Conservation (phyloP, 2,113 vertebrate genomes). For the Protobothrops flavoviridis region DNA sequence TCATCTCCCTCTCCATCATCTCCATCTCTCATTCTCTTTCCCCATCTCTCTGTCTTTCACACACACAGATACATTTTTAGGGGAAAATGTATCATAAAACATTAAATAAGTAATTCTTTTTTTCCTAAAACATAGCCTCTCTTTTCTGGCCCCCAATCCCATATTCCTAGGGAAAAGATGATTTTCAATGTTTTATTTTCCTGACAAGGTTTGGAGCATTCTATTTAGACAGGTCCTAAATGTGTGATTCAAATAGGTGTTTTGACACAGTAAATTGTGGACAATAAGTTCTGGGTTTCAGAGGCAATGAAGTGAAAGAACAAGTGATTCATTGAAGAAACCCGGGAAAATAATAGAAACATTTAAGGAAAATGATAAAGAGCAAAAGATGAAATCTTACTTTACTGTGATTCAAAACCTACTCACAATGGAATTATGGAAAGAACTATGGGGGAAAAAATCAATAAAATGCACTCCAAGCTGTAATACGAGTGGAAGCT, state of each 20-base stretch:
- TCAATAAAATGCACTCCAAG: not conserved
- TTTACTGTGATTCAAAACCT: not conserved
- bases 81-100: not conserved
- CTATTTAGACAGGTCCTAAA: not conserved
- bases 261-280: not conserved
- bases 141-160: not conserved
- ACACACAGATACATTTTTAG: not conserved
- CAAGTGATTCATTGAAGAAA: not conserved
- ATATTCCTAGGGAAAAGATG: not conserved
- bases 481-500: not conserved
- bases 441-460: not conserved
- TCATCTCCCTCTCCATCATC: not conserved
- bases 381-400: not conserved
- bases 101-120: not conserved
- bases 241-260: not conserved
- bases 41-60: too few species aligned
- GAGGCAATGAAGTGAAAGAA: not conserved
- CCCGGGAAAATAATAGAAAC: not conserved
- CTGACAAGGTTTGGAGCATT: not conserved
- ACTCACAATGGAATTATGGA: not conserved
- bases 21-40: not conserved
- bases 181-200: slow-evolving; percentile 7
- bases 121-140: not conserved
- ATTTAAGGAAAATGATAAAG: not conserved
- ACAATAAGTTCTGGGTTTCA: not conserved